Evolutionary conservation across 2,888 invertebrate species (phyloP).

Genomic region (Agrotis clavis): DNA sequence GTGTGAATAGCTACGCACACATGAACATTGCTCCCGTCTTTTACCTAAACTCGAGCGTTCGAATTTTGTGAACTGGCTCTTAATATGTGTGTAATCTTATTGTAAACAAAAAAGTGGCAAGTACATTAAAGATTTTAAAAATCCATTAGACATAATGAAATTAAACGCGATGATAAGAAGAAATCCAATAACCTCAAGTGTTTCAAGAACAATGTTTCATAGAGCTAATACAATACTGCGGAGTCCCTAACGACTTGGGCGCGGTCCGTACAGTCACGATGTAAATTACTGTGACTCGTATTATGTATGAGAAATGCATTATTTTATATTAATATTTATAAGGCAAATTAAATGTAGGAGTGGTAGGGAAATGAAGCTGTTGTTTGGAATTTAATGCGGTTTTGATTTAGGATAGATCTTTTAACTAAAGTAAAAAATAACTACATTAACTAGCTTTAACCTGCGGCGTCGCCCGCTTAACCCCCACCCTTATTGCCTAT

Average conservation of each 20-base stretch:
- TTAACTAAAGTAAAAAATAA: no score
- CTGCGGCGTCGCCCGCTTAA: no score
- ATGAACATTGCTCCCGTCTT: no score
- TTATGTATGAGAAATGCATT: slow-evolving; percentile 33
- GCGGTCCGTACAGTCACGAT: slow-evolving; percentile 76
- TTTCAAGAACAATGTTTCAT: slow-evolving; percentile 67
- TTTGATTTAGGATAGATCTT: neutral
- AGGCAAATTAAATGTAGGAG: slow-evolving; percentile 10
- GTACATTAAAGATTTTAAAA: neutral
- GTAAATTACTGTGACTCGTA: slow-evolving; percentile 67
- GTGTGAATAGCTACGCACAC: no score
- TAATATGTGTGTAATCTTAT: no score
- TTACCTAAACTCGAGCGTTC: no score
- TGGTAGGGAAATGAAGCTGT: neutral
- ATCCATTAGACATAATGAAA: slow-evolving; percentile 3
- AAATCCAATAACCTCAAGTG: slow-evolving; percentile 52
- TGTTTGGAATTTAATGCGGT: neutral
- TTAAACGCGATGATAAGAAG: slow-evolving; percentile 31
- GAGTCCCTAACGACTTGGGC: slow-evolving; percentile 81
- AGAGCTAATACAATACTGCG: slow-evolving; percentile 79
- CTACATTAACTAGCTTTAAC: no score
- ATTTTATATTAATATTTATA: slow-evolving; percentile 29
- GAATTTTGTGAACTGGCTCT: no score
- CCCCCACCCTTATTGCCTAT: no score
- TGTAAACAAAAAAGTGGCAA: neutral